Evolutionary conservation across 92 coral and sea anemone genomes (phyloP), one percentile per base, ranked within the genome.

Genomic region (Muricea muricata): DNA sequence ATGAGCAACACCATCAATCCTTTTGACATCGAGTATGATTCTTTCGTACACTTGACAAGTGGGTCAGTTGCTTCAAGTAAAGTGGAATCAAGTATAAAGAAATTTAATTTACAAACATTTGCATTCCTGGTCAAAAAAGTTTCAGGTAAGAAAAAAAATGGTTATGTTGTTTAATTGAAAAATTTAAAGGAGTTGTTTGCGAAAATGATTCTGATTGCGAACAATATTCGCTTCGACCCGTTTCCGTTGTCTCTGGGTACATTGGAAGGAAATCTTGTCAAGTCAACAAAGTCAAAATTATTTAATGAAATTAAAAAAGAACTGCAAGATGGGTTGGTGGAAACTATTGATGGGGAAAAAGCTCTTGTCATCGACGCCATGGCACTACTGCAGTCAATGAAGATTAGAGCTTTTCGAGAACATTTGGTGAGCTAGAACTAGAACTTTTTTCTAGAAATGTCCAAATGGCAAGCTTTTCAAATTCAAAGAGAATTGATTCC

Each of bases 211-310:
- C 41, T 67, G 80, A 60, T 66, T 30, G 93, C 92, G 35, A 86
- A 92, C 76, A 77, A 54, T 77, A 85, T 47, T 89, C 86, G 30
- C 93, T 89, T 12, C 89, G 91, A 63, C n/a, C 87, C 93, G 31
- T 56, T 89, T 60, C 92, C 92, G 4, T 89, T 86, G 93, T 92
- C 89, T 21, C 73, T 92, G 72, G 87, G 89, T 61, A 77, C 92
- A 18, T 65, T 66, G 34, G 94, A 91, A 63, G 92, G 94, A 54
- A 80, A 89, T 14, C 94, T 91, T 41, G n/a, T n/a, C n/a, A n/a
- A n/a, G 79, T 89, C 91, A 29, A 87, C 29, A 21, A 85, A 89
- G 92, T 85, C 90, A 42, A 89, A 91, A 72, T 45, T 91, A 39
- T 85, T 85, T 7, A n/a, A n/a, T n/a, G n/a, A n/a, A n/a, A n/a